Evolutionary conservation across 2,113 vertebrate species (phyloP).

Genomic region (Alligator mississippiensis): DNA sequence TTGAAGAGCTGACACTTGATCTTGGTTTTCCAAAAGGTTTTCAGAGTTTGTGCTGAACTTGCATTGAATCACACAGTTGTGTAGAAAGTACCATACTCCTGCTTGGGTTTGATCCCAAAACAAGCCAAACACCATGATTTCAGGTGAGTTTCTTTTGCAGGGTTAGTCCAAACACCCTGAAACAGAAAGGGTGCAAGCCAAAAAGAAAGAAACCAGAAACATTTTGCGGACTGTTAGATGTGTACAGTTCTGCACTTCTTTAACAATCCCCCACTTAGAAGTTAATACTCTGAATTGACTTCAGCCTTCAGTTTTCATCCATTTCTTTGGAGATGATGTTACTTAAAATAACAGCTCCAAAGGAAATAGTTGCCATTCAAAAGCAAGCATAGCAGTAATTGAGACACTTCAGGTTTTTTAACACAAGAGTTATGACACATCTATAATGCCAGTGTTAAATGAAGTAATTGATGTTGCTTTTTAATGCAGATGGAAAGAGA

Average conservation of each 20-base stretch:
- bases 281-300: neutral
- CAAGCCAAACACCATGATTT: neutral
- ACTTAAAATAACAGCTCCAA: neutral
- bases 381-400: neutral
- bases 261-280: neutral
- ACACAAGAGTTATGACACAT: neutral
- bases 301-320: neutral
- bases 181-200: neutral
- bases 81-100: neutral
- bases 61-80: accelerated
- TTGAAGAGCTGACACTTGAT: neutral
- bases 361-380: neutral
- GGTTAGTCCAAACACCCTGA: neutral
- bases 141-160: neutral
- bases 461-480: neutral
- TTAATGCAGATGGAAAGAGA: neutral
- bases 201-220: neutral
- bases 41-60: neutral
- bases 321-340: neutral
- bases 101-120: neutral
- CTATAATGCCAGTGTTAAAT: neutral
- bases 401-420: neutral
- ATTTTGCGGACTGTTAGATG: neutral
- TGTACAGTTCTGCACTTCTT: neutral
- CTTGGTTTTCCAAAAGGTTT: accelerated